Evolutionary conservation across 2,797 vertebrate species (phyloP).

Genomic region (Coilia nasus): DNA sequence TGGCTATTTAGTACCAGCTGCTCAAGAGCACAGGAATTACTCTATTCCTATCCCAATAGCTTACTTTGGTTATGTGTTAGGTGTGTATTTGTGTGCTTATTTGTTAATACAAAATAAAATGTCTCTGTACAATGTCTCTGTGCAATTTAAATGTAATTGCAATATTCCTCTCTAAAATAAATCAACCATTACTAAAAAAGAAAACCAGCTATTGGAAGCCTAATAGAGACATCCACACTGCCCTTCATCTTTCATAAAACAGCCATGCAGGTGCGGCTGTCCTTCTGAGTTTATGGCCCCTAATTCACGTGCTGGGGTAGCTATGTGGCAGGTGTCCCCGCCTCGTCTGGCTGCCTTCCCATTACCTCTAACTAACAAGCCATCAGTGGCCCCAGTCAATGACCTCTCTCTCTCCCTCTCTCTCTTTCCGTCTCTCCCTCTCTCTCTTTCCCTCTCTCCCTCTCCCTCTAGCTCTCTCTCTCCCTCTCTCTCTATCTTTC

Average conservation of each 20-base stretch:
- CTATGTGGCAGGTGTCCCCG: slow-evolving; percentile 43
- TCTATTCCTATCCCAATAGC: no score
- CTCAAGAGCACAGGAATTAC: no score
- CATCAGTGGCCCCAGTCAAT: slow-evolving; percentile 42
- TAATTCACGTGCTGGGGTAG: background rate
- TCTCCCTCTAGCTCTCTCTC: background rate
- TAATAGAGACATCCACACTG: background rate
- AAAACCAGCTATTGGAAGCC: background rate
- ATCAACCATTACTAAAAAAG: background rate
- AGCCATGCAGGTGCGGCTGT: background rate
- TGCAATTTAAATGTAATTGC: background rate
- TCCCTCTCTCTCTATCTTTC: no score
- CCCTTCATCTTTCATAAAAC: background rate
- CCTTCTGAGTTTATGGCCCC: slow-evolving; percentile 12
- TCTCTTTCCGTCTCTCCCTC: slow-evolving; percentile 1
- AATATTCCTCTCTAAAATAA: background rate
- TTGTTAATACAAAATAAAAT: no score
- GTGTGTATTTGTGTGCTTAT: no score
- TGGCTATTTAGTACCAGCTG: no score
- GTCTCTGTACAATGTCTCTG: no score
- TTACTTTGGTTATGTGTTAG: no score
- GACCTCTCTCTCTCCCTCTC: slow-evolving; percentile 33
- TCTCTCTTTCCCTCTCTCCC: slow-evolving; percentile 13
- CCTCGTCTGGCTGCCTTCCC: slow-evolving; percentile 44
- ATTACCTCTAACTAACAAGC: slow-evolving; percentile 47